Percentiles rank a stretch among this genome's conserved stretches.
Conservation (phyloP, 2,888 invertebrate genomes). For the Acronicta psi region DNA sequence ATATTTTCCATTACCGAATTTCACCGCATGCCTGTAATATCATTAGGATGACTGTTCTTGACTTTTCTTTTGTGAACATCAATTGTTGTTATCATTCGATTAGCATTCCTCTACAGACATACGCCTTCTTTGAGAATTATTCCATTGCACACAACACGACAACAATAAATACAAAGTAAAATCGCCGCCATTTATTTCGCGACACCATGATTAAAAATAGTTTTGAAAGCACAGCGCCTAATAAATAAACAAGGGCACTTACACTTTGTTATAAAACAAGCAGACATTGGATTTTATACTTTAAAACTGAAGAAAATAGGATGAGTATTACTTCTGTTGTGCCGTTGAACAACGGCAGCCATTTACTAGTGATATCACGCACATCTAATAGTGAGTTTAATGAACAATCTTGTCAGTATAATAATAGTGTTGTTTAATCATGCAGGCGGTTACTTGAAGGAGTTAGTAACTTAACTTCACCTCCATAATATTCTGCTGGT, state of each 20-base stretch:
- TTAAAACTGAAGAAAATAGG: not conserved
- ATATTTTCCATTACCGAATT: no score
- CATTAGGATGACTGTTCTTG: no score
- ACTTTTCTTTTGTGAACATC: not conserved
- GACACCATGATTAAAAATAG: conserved; percentile 41
- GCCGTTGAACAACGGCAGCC: conserved; percentile 10
- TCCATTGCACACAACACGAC: no score
- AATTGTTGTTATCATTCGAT: no score
- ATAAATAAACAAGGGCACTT: conserved; percentile 23
- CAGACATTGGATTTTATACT: conserved; percentile 4
- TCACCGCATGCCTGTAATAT: no score
- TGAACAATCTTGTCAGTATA: conserved; percentile 16
- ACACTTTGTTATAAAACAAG: conserved; percentile 3
- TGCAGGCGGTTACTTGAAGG: conserved; percentile 6
- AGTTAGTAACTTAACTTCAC: conserved; percentile 20
- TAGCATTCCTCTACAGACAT: no score
- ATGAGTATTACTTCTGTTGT: conserved; percentile 5
- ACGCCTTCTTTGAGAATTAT: no score
- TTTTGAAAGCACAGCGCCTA: conserved; percentile 13
- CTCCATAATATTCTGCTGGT: conserved; percentile 11
- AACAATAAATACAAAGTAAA: no score
- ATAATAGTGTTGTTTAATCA: conserved; percentile 11
- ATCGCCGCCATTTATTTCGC: not conserved
- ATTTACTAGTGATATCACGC: conserved; percentile 42
- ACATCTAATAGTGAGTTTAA: conserved; percentile 36